Evolutionary conservation across 2,797 vertebrate genomes (phyloP).

Genomic region (Threskiornis aethiopicus): DNA sequence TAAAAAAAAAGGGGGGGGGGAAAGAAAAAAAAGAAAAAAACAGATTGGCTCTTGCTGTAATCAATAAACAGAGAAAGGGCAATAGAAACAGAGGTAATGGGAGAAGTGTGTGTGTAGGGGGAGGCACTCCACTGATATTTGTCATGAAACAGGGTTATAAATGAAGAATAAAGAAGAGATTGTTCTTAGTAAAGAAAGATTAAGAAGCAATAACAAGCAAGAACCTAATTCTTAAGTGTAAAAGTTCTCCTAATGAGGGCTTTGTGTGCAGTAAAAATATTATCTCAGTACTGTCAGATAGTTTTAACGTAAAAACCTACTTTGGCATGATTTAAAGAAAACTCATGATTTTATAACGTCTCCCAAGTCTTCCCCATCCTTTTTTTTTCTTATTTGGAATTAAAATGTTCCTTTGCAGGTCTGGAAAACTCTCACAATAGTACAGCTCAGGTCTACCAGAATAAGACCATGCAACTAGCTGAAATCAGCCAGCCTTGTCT

Average conservation of each 20-base stretch:
- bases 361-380: background rate
- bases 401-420: background rate
- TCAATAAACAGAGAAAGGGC: conserved; percentile 27
- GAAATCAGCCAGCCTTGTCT: background rate
- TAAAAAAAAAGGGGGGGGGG: background rate
- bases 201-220: background rate
- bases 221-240: background rate
- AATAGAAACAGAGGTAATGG: background rate
- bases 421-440: background rate
- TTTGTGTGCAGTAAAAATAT: background rate
- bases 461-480: background rate
- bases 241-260: background rate
- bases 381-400: background rate
- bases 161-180: background rate
- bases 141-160: background rate
- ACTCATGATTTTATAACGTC: background rate
- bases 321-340: background rate
- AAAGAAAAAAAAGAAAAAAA: accelerated
- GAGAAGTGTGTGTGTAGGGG: background rate
- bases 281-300: background rate
- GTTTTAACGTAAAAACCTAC: background rate
- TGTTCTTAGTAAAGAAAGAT: background rate
- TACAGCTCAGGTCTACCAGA: background rate
- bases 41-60: conserved; percentile 8
- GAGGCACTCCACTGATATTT: background rate